A percentile compares a stretch with the other conserved stretches of the same genome.
Evolutionary conservation across 2,888 invertebrate species (phyloP).

Genomic region (Drosophila phalerata): DNA sequence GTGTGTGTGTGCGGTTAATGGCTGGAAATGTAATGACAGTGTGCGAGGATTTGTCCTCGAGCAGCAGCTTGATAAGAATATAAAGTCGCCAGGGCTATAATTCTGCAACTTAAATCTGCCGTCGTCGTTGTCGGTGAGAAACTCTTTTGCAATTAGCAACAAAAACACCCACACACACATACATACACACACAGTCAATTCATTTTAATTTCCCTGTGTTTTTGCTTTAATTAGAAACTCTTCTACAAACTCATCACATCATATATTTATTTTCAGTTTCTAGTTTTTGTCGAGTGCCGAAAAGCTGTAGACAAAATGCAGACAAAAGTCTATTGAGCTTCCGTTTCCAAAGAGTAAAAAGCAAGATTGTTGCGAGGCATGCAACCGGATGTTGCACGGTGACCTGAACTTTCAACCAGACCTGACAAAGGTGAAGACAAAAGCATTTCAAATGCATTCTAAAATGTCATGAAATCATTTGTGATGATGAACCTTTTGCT

Average conservation of each 20-base stretch:
- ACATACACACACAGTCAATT: slow-evolving; percentile 1
- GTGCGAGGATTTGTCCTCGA: slow-evolving; percentile 21
- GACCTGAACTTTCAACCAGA: slow-evolving; percentile 4
- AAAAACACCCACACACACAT: background rate
- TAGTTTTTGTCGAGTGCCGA: background rate
- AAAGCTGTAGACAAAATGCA: background rate
- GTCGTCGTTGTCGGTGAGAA: background rate
- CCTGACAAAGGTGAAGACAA: background rate
- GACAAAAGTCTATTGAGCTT: slow-evolving; percentile 10
- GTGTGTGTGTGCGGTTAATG: slow-evolving; percentile 64
- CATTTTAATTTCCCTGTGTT: slow-evolving; percentile 11
- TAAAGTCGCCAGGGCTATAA: slow-evolving; percentile 24
- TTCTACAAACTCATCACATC: background rate
- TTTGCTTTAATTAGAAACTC: slow-evolving; percentile 27
- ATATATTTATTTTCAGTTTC: background rate
- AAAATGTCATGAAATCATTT: slow-evolving; percentile 1
- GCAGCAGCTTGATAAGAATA: slow-evolving; percentile 38
- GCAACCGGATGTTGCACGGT: background rate
- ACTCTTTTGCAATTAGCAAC: slow-evolving; percentile 38
- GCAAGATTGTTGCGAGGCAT: background rate
- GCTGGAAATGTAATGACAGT: slow-evolving; percentile 74
- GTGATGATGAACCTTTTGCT: background rate
- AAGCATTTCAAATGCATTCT: background rate
- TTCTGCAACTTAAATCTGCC: slow-evolving; percentile 35
- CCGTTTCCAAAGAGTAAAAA: background rate